phyloP scores from a whole-genome alignment of 2,888 invertebrate species.

The Brachyopa scutellaris region DNA sequence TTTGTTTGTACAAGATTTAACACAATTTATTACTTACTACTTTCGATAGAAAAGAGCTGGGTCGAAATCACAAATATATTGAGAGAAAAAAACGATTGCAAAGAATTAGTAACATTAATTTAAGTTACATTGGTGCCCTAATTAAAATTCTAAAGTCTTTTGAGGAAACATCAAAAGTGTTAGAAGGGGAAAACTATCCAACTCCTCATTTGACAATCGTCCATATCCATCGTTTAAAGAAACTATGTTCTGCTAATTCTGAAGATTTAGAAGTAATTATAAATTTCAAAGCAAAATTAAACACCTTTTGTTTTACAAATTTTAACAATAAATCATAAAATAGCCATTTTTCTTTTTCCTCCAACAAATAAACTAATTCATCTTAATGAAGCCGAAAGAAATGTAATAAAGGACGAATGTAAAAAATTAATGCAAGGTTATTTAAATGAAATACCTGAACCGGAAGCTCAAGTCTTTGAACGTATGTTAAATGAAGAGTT shows the following conservation, averaged over 20 bases:
- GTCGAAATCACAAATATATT: too few relatives aligned
- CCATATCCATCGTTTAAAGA: too few relatives aligned
- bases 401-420: background rate
- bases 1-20: too few relatives aligned
- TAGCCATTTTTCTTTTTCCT: slow-evolving; percentile 17
- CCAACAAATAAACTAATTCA: slow-evolving; percentile 36
- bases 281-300: too few relatives aligned
- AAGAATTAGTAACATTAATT: slow-evolving; percentile 36
- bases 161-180: too few relatives aligned
- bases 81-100: background rate
- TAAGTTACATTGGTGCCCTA: slow-evolving; percentile 25
- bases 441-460: slow-evolving; percentile 20
- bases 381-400: slow-evolving; percentile 26
- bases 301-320: too few relatives aligned
- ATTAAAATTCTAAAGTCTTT: slow-evolving; percentile 14
- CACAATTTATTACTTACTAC: too few relatives aligned
- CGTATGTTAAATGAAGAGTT: slow-evolving; percentile 24
- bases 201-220: slow-evolving; percentile 31
- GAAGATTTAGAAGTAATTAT: too few relatives aligned
- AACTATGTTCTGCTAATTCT: too few relatives aligned
- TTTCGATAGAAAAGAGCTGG: too few relatives aligned
- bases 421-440: too few relatives aligned
- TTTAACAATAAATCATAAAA: slow-evolving; percentile 32
- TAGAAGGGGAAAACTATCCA: slow-evolving; percentile 18
- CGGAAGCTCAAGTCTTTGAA: slow-evolving; percentile 23